phyloP scores from a whole-genome alignment of 2,113 vertebrate genomes.

The Lagenorhynchus albirostris region DNA sequence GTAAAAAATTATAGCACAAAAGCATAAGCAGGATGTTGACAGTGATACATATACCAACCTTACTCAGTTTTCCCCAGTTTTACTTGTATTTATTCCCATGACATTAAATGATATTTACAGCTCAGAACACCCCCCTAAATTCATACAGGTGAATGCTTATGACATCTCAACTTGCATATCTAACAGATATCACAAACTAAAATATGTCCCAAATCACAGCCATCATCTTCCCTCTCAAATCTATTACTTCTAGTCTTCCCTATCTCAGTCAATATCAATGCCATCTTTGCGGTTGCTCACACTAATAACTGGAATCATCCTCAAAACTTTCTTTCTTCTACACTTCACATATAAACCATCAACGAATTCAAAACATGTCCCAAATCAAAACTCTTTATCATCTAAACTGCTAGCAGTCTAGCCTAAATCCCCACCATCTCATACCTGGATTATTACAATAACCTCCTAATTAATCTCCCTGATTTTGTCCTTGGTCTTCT shows the following conservation, averaged over 20 bases:
- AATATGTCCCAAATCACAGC: not conserved
- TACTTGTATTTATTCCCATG: not conserved
- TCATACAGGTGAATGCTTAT: not conserved
- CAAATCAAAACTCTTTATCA: not conserved
- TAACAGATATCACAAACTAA: not conserved
- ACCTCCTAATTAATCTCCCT: not conserved
- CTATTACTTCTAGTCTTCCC: not conserved
- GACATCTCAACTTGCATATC: not conserved
- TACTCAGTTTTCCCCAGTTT: not conserved
- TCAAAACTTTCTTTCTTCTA: not conserved
- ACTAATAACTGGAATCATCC: not conserved
- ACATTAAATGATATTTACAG: not conserved
- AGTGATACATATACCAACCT: not conserved
- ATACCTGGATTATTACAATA: not conserved
- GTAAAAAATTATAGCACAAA: not conserved
- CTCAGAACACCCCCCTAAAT: not conserved
- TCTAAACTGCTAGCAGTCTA: not conserved
- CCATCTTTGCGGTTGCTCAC: not conserved
- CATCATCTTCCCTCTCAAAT: not conserved
- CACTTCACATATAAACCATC: not conserved
- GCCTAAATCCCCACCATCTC: not conserved
- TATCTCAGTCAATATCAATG: not conserved
- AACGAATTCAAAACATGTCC: slow-evolving; percentile 1
- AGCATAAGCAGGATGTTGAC: not conserved
- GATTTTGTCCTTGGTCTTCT: not conserved